Evolutionary conservation across 1,140 invertebrate genomes (phyloP).

Genomic region (Hylyphantes graminicola): DNA sequence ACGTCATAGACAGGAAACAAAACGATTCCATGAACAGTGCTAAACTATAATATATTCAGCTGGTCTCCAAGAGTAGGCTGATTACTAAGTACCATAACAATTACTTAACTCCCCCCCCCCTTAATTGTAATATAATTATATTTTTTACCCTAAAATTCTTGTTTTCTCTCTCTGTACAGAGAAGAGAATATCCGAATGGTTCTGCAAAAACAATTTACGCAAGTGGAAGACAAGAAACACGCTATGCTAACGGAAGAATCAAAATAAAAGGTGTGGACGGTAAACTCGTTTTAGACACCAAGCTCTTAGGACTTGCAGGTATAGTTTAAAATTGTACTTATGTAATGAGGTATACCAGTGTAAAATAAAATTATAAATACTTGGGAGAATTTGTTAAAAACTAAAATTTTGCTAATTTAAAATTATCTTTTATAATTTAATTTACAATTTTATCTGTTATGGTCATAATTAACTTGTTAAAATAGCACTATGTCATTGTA

Average conservation of each 20-base stretch:
- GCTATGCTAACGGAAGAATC: slow-evolving; percentile 87
- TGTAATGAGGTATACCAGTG: too few relatives aligned
- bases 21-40: neutral
- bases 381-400: too few relatives aligned
- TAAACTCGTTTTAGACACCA: slow-evolving; percentile 71
- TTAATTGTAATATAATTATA: neutral
- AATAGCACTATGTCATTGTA: too few relatives aligned
- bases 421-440: too few relatives aligned
- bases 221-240: slow-evolving; percentile 88
- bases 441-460: too few relatives aligned
- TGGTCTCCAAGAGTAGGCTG: too few relatives aligned
- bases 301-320: slow-evolving; percentile 1
- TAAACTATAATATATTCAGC: too few relatives aligned
- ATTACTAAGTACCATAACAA: too few relatives aligned
- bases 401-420: too few relatives aligned
- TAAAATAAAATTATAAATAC: too few relatives aligned
- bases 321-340: neutral
- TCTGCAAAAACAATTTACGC: slow-evolving; percentile 88
- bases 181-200: slow-evolving; percentile 91
- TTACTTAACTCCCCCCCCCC: neutral
- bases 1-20: too few relatives aligned
- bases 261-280: slow-evolving; percentile 88
- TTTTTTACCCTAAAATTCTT: neutral
- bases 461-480: too few relatives aligned
- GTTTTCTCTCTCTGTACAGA: slow-evolving; percentile 70